A percentile compares a stretch with the other conserved stretches of the same genome.
phyloP scores from a whole-genome alignment of 2,113 vertebrate species.

The Nematolebias whitei region DNA sequence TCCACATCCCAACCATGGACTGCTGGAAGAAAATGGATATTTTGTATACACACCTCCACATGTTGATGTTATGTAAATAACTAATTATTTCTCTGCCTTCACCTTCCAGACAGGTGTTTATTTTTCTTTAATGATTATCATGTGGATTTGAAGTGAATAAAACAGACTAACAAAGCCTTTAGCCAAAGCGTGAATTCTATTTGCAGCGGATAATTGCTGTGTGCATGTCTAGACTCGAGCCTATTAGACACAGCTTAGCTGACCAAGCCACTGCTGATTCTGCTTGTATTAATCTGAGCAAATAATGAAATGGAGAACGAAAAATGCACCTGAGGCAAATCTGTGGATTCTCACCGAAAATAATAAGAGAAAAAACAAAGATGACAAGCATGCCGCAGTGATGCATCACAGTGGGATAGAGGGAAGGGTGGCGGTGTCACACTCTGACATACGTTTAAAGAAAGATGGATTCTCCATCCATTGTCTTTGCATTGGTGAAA shows the following conservation, averaged over 20 bases:
- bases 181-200: conserved; percentile 78
- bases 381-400: conserved; percentile 44
- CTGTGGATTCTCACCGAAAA: conserved; percentile 62
- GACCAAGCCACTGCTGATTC: conserved; percentile 65
- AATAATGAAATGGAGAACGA: conserved; percentile 76
- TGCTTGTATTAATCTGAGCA: conserved; percentile 77
- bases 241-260: conserved; percentile 82
- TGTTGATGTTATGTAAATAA: background rate
- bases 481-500: conserved; percentile 23
- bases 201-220: conserved; percentile 83
- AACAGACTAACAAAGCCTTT: conserved; percentile 79
- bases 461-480: conserved; percentile 36
- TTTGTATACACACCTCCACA: too few relatives aligned
- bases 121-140: conserved; percentile 72
- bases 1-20: too few relatives aligned
- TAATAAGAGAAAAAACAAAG: conserved; percentile 60
- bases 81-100: conserved; percentile 15
- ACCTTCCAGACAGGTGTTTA: conserved; percentile 60
- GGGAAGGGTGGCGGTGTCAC: conserved; percentile 29
- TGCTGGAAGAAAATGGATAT: too few relatives aligned
- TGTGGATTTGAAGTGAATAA: conserved; percentile 68
- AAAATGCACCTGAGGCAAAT: conserved; percentile 76
- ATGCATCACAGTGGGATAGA: conserved; percentile 38
- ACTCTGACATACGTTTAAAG: conserved; percentile 49
- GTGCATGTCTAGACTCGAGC: conserved; percentile 77